Evolutionary conservation across 2,113 vertebrate genomes (phyloP), one percentile per base, ranked within the genome.

Genomic region (Gasterosteus aculeatus): DNA sequence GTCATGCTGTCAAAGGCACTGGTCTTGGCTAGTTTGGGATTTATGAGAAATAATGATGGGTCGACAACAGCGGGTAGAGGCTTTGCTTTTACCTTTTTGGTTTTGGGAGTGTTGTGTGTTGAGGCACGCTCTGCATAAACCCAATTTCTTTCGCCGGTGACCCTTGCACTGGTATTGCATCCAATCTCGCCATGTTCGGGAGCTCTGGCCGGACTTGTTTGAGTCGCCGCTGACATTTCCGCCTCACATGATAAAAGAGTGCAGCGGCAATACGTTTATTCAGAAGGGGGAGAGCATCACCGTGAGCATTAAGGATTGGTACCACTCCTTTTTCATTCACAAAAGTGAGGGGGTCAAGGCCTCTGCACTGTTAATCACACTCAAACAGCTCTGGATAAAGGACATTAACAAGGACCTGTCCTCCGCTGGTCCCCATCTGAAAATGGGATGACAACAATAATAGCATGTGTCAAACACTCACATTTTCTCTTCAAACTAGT

Each of bases 41-140:
- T 94, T 94, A 94, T 94, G 92, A 94, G 91, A 92, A 94, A 94
- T 94, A 94, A 94, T 93, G 93, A 94, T 88, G 87, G 87, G 80
- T 93, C 78, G 88, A 92, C 93, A 94, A 93, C 83, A 93, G 89
- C 87, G 46, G 72, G 87, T 88, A 76, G 87, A 85, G 84, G 67
- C 81, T 85, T 80, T 77, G 80, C 76, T 72, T 89, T 80, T 91
- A 85, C 87, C 88, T 91, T 84, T 84, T 38, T 7, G 35, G 81
- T 79, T 92, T 91, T 81, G 77, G 75, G 83, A 88, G 78, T 80
- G 83, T 89, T 90, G 91, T 90, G 88, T 91, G 82, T 82, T 81
- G 87, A 88, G 91, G 82, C 84, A 85, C 72, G 54, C 82, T 89
- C 89, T 90, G 89, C 90, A 93, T 92, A 92, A 92, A 91, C 85